Conservation (phyloP, 2,113 vertebrate species). For the Ellobius talpinus region DNA sequence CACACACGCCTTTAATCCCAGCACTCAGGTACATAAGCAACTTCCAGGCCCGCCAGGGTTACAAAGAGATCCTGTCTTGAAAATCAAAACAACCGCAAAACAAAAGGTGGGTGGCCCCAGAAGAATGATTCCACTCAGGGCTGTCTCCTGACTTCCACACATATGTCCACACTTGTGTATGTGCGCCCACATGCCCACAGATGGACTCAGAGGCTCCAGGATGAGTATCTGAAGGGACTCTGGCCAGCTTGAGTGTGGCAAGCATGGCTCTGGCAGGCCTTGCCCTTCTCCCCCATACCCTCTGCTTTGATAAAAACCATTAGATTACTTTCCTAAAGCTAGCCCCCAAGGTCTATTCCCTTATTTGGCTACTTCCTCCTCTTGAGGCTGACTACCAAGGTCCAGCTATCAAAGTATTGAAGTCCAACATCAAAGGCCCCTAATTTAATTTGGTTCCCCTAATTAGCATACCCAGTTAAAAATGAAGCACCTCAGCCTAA, state of each 20-base stretch:
- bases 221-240: background rate
- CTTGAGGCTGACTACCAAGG: background rate
- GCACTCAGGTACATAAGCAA: background rate
- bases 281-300: background rate
- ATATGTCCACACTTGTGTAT: background rate
- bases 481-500: background rate
- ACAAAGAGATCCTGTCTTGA: background rate
- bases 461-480: background rate
- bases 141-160: background rate
- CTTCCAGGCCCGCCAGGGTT: background rate
- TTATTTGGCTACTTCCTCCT: too few species aligned
- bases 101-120: background rate
- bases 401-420: background rate
- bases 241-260: background rate
- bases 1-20: background rate
- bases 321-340: background rate
- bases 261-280: background rate
- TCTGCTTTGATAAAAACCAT: background rate
- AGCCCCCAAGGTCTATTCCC: too few species aligned
- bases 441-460: background rate
- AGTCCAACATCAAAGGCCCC: background rate
- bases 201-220: background rate
- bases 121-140: background rate
- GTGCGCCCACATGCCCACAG: background rate
- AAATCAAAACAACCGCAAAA: background rate